A percentile compares a stretch with the other conserved stretches of the same genome.
These are phyloP conservation scores for Danio aesculapii DNA, from an alignment of 2,797 vertebrate genomes.

Conservation along the genomic window DNA sequence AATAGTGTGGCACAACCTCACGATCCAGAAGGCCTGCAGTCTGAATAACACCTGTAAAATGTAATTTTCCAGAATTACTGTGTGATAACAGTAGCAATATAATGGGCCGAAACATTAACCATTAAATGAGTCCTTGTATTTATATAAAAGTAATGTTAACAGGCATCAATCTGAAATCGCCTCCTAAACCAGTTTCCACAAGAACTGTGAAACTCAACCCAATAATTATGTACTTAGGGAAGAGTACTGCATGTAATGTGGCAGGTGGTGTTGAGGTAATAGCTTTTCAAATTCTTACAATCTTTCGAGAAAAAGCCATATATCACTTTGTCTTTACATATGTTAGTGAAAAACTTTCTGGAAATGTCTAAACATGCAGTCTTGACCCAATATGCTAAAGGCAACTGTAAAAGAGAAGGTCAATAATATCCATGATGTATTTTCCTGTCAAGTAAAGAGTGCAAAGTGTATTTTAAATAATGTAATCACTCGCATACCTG, in stretches of 20 bases:
- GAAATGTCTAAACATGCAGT: constrained; percentile 20
- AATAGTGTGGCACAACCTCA: constrained; percentile 86
- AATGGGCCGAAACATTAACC: background rate
- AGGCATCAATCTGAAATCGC: background rate
- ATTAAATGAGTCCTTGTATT: background rate
- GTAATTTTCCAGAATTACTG: constrained; percentile 24
- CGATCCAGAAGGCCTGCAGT: constrained; percentile 85
- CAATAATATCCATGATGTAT: constrained; percentile 3
- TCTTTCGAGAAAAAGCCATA: background rate
- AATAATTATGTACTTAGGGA: background rate
- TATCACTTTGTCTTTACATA: background rate
- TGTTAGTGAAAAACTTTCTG: constrained; percentile 4
- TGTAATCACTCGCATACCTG: constrained; percentile 80
- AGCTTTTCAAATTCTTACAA: background rate
- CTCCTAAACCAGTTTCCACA: background rate
- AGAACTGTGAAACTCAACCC: background rate
- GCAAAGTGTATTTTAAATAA: background rate
- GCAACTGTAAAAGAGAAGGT: background rate
- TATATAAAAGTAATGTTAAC: background rate
- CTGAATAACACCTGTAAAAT: constrained; percentile 84
- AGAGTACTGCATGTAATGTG: background rate
- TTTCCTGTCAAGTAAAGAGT: constrained; percentile 11
- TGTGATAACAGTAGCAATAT: background rate
- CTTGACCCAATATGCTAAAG: background rate
- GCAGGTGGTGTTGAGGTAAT: background rate